A percentile compares a stretch with the other conserved stretches of the same genome.
Evolutionary conservation across 2,888 invertebrate species (phyloP).

Genomic region (Heteromyza rotundicornis): DNA sequence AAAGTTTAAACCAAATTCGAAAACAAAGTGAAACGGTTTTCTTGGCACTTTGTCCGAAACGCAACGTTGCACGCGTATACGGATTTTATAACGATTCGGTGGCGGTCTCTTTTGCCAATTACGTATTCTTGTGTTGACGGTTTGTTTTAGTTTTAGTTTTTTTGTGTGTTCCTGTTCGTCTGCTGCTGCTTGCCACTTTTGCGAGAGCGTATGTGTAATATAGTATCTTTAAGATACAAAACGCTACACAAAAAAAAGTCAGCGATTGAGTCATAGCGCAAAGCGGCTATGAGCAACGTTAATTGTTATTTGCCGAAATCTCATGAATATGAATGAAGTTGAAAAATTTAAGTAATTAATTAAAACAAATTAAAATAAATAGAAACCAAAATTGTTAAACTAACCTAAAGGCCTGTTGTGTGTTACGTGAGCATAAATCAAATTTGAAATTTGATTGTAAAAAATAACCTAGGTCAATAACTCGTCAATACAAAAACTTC

Average conservation of each 20-base stretch:
- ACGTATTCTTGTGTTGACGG: slow-evolving; percentile 18
- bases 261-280: background rate
- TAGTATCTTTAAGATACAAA: too few species aligned
- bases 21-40: slow-evolving; percentile 3
- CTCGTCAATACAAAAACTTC: background rate
- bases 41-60: slow-evolving; percentile 12
- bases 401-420: too few species aligned
- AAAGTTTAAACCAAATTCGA: slow-evolving; percentile 7
- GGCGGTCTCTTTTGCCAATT: background rate
- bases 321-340: too few species aligned
- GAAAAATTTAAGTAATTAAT: too few species aligned
- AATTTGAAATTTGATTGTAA: too few species aligned
- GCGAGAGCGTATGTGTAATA: too few species aligned
- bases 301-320: too few species aligned
- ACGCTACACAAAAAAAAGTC: too few species aligned
- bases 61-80: background rate
- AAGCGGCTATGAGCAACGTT: background rate
- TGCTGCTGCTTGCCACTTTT: background rate
- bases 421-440: too few species aligned
- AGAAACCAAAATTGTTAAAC: too few species aligned
- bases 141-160: slow-evolving; percentile 6
- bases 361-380: too few species aligned
- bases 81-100: slow-evolving; percentile 10
- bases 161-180: slow-evolving; percentile 7
- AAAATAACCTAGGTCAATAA: background rate